Base-by-base conservation (phyloP, 2,797 vertebrate species). In the Pogoniulus pusillus region DNA sequence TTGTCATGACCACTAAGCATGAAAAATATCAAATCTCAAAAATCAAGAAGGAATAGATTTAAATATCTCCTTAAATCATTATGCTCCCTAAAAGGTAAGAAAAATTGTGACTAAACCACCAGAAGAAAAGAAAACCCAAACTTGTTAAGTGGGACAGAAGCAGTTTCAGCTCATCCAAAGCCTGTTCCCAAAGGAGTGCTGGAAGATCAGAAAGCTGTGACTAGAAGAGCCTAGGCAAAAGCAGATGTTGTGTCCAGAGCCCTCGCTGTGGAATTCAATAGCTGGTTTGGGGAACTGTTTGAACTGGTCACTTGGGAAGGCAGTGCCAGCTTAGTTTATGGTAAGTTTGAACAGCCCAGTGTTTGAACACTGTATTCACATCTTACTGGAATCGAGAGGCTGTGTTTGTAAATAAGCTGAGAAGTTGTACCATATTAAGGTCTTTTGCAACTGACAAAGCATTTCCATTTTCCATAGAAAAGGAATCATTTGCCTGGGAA, bases 131-230 rank as follows among this genome's bases (percentile, higher is more conserved):
- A 59, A 69, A 51, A n/a, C 41, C 19, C 0, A 4, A 39, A 76
- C 76, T 78, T 93, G 55, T 95, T 91, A 94, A 80, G 80, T 81
- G 23, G 80, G 81, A 77, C 59, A 30, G 82, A 91, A 93, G 85
- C 72, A 41, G 79, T 93, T 97, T 91, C 93, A 94, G 93, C 85
- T 96, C 63, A 34, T 95, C 94, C 90, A 78, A 89, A 95, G 86
- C 70, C 64, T 79, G n/a, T 81, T 95, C 91, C 88, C 79, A 85
- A 93, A 75, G 20, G 77, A 87, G 77, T 13, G 16, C 51, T 53
- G 64, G 91, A 91, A 94, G 93, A 95, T 93, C 90, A 96, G 84
- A 93, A 87, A 89, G 90, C 73, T 78, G 72, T 69, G 87, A 91
- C 90, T 66, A 93, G 87, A 77, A 90, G 84, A 68, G 90, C 91